Evolutionary conservation across 2,797 vertebrate genomes (phyloP).

Genomic region (Discoglossus pictus): DNA sequence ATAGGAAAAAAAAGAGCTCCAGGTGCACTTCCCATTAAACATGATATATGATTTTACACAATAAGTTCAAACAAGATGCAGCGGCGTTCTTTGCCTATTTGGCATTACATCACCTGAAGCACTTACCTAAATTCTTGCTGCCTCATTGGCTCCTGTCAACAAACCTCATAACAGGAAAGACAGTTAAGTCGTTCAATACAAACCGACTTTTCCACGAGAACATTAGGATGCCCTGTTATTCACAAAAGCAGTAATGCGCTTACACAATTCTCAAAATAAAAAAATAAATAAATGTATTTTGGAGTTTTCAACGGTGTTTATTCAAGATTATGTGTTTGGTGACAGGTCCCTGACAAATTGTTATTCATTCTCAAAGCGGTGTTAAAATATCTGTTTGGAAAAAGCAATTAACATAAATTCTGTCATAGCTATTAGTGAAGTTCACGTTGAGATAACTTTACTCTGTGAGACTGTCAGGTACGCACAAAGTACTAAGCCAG

Average conservation of each 20-base stretch:
- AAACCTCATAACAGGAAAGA: slow-evolving; percentile 3
- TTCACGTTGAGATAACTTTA: slow-evolving; percentile 41
- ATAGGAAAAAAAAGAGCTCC: slow-evolving; percentile 13
- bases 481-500: slow-evolving; percentile 8
- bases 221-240: slow-evolving; percentile 47
- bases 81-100: slow-evolving; percentile 32
- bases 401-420: slow-evolving; percentile 56
- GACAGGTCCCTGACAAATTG: slow-evolving; percentile 55
- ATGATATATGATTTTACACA: slow-evolving; percentile 22
- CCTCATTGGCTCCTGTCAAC: slow-evolving; percentile 37
- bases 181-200: slow-evolving; percentile 48
- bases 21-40: slow-evolving; percentile 32
- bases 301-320: slow-evolving; percentile 60
- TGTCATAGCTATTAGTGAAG: slow-evolving; percentile 45
- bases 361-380: slow-evolving; percentile 54
- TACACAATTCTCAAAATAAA: slow-evolving; percentile 49
- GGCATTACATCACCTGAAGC: slow-evolving; percentile 35
- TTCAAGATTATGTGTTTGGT: slow-evolving; percentile 49
- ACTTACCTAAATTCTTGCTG: slow-evolving; percentile 39
- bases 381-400: slow-evolving; percentile 51
- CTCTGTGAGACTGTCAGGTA: slow-evolving; percentile 39
- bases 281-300: slow-evolving; percentile 48
- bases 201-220: slow-evolving; percentile 49
- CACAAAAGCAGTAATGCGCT: slow-evolving; percentile 46
- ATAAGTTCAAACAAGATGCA: slow-evolving; percentile 34